Evolutionary conservation across 2,113 vertebrate genomes (phyloP), one percentile per base, ranked within the genome.

Genomic region (Bubo bubo): DNA sequence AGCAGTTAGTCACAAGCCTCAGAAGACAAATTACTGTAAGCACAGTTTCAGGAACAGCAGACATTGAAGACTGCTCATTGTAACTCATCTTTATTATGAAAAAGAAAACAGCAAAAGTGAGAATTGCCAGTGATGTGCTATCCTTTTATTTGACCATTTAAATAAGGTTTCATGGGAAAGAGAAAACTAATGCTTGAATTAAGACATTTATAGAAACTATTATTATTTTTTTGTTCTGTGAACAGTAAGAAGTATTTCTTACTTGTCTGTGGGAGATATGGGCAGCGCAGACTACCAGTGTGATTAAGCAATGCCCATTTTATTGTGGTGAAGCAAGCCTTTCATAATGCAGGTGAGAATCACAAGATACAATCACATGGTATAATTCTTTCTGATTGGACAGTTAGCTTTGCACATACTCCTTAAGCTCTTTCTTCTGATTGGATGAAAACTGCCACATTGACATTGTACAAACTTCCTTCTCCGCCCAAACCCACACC

Each of bases 71-170:
- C 58, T 80, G 21, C 22, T 92, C 22, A 64, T 56, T 89, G 39
- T 95, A 97, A 93, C 68, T 96, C 74, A 80, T 76, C 28, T 95
- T 93, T 88, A 87, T 72, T 88, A 74, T 47, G 43, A 41, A 77
- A 88, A 85, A 73, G 26, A 88, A 92, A 89, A 68, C 45, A 72
- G 55, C 12, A 55, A 21, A 85, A 90, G 9, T 23, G 22, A 95
- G 35, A 11, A 28, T 35, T 80, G 19, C 34, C 37, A 79, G 68
- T 26, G 10, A 74, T 28, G 10, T 23, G 10, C 37, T 76, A 6
- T 43, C 30, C n/a, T 87, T 95, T 62, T 62, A 43, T 41, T 66
- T 60, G 59, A 63, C 64, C 80, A 56, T 59, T 76, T 67, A 67
- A 49, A 53, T 58, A 79, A n/a, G 23, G 4, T 82, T 90, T 28